Conservation (phyloP, 2,888 invertebrate species). For the Rhagium mordax region DNA sequence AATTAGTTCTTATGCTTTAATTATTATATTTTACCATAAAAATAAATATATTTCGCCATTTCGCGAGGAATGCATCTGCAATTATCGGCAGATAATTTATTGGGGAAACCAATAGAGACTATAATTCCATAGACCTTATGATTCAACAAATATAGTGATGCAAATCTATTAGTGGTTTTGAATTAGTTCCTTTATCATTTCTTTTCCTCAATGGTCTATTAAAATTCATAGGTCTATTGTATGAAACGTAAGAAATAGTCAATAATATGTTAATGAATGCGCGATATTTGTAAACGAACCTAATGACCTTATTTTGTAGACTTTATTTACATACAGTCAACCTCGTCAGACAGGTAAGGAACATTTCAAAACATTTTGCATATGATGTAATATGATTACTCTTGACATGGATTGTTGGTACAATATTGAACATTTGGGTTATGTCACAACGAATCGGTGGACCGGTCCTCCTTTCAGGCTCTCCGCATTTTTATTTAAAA, state of each 20-base stretch:
- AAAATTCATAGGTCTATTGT: slow-evolving; percentile 12
- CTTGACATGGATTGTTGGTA: slow-evolving; percentile 60
- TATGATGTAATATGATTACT: slow-evolving; percentile 54
- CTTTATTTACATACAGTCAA: slow-evolving; percentile 44
- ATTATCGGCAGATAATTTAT: too few relatives aligned
- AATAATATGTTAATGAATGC: slow-evolving; percentile 49
- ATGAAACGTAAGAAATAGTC: slow-evolving; percentile 42
- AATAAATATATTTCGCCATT: too few relatives aligned
- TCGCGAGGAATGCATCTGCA: too few relatives aligned
- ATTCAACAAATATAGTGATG: too few relatives aligned
- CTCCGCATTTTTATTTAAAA: neutral
- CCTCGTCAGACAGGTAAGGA: slow-evolving; percentile 41
- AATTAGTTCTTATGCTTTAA: too few relatives aligned
- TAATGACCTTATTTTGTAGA: slow-evolving; percentile 51
- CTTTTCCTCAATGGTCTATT: neutral
- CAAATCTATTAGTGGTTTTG: too few relatives aligned
- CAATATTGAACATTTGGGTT: slow-evolving; percentile 69
- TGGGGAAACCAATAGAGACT: too few relatives aligned
- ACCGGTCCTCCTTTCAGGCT: neutral
- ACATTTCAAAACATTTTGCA: slow-evolving; percentile 47
- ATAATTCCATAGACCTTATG: too few relatives aligned
- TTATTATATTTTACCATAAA: too few relatives aligned
- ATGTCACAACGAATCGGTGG: slow-evolving; percentile 65
- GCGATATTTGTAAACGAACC: slow-evolving; percentile 47
- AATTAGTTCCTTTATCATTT: too few relatives aligned